phyloP scores from a whole-genome alignment of 2,888 invertebrate genomes.

The Seira sanloemensis region DNA sequence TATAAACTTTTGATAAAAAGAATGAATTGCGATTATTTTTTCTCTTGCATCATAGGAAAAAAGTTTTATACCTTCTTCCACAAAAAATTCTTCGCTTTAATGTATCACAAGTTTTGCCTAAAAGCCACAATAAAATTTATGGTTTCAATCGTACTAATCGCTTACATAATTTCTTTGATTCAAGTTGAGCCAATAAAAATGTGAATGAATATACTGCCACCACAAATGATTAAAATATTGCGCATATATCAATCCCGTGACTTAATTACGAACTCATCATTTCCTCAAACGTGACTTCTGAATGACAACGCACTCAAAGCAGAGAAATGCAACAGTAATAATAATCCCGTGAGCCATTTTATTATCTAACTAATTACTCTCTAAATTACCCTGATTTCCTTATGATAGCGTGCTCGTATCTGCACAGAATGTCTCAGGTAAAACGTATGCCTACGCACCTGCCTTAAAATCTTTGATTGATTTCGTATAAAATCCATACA shows the following conservation, averaged over 20 bases:
- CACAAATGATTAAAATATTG: background rate
- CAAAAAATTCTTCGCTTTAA: too few relatives aligned
- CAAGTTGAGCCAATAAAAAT: background rate
- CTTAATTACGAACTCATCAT: background rate
- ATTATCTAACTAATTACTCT: too few relatives aligned
- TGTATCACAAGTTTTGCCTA: background rate
- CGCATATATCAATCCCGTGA: background rate
- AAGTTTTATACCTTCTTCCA: too few relatives aligned
- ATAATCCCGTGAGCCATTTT: too few relatives aligned
- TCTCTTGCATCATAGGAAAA: background rate
- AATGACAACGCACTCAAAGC: background rate
- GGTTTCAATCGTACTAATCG: background rate
- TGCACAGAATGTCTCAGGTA: too few relatives aligned
- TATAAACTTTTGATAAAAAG: background rate
- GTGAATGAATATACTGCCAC: background rate
- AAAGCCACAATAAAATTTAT: background rate
- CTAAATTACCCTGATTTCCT: too few relatives aligned
- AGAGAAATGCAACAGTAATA: background rate
- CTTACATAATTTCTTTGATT: too few relatives aligned
- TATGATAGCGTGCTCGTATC: too few relatives aligned
- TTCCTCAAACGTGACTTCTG: background rate
- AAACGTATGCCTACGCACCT: too few relatives aligned
- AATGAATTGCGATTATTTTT: background rate
- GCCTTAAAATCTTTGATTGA: too few relatives aligned
- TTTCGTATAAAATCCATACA: too few relatives aligned